Conservation (phyloP, 2,797 vertebrate species). For the Sebastes hubbsi region DNA sequence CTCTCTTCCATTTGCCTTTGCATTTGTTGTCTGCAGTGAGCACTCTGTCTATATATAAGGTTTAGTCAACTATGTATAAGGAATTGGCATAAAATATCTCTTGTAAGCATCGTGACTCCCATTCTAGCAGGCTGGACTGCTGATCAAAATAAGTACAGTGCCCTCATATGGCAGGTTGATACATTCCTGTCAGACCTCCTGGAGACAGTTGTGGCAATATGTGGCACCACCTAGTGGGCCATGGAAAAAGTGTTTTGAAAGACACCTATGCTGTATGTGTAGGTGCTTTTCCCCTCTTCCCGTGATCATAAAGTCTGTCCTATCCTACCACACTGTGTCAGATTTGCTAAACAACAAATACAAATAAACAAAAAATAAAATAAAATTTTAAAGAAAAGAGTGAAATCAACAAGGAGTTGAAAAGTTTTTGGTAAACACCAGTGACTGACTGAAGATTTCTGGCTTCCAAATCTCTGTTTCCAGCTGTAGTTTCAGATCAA, state of each 20-base stretch:
- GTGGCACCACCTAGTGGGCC: slow-evolving; percentile 76
- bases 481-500: not conserved
- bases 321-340: not conserved
- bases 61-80: not conserved
- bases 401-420: not conserved
- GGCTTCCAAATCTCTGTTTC: not conserved
- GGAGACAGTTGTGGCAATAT: slow-evolving; percentile 33
- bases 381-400: not conserved
- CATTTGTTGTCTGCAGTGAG: not conserved
- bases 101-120: not conserved
- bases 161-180: slow-evolving; percentile 48
- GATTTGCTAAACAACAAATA: not conserved
- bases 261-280: not conserved
- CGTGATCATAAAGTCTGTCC: not conserved
- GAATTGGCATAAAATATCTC: not conserved
- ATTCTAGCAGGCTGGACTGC: not conserved
- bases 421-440: not conserved
- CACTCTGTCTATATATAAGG: not conserved
- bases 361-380: not conserved
- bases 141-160: slow-evolving; percentile 43
- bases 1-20: not conserved
- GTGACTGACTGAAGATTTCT: not conserved
- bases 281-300: not conserved
- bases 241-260: not conserved
- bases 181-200: not conserved